Evolutionary conservation across 2,797 vertebrate species (phyloP), one percentile per base, ranked within the genome.

Genomic region (Buphagus erythrorhynchus): DNA sequence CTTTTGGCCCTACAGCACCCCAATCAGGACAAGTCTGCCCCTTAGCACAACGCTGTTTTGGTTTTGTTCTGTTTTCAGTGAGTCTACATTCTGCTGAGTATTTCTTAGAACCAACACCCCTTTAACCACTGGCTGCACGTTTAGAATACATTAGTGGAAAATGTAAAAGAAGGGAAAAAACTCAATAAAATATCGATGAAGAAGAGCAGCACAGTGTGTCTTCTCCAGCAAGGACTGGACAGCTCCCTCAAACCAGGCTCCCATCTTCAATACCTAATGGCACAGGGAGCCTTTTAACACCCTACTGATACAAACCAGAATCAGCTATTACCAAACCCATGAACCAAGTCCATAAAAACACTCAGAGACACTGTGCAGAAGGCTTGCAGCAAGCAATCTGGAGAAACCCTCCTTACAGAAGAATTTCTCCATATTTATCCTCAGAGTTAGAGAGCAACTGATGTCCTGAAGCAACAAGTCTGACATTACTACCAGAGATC

Each of bases 201-300:
- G 68, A 65, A 59, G 35, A 77, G 43, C 28, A 51, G 43, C 35
- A 40, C 3, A 29, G 24, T 13, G 13, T 17, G 22, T 45, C 84
- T 65, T 75, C 95, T 75, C 51, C 85, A 93, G 58, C 82, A 43
- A 94, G 87, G 66, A 83, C 85, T 93, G 96, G 95, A 96, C 96
- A 97, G 96, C 95, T 97, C 96, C 94, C 73, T 84, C 57, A n/a
- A 38, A 42, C 9, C 65, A 71, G 63, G 26, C 54, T 72, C 45
- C 55, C 33, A 19, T 28, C 19, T 63, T 45, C 62, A 31, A 2
- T 5, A 31, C 42, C 20, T 26, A 16, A 43, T 7, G 25, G 25
- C 26, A 45, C 35, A 65, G 28, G 20, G 24, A 87, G 18, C 46
- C 46, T 79, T 73, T 36, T 16, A 43, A 36, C 3, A 40, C 13